These are phyloP conservation scores for Apotomis capreana DNA, from an alignment of 2,888 invertebrate species.

Conservation along the genomic window DNA sequence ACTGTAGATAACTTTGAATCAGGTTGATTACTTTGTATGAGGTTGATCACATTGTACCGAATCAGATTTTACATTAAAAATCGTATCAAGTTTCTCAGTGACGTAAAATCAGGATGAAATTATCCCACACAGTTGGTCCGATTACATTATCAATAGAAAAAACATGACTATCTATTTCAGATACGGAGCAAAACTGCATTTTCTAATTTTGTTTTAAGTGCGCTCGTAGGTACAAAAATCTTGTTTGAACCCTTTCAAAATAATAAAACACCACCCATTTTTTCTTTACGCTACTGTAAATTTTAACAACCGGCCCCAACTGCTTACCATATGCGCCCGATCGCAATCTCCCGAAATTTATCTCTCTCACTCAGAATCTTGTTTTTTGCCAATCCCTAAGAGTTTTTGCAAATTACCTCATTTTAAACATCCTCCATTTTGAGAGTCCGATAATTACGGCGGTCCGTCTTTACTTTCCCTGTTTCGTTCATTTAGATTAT, in stretches of 20 bases:
- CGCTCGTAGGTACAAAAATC: neutral
- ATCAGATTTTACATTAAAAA: too few species aligned
- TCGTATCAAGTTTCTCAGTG: too few species aligned
- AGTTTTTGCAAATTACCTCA: slow-evolving; percentile 56
- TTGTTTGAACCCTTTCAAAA: slow-evolving; percentile 26
- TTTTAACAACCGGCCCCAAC: slow-evolving; percentile 63
- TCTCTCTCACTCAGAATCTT: slow-evolving; percentile 53
- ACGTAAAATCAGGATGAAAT: too few species aligned
- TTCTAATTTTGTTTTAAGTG: too few species aligned
- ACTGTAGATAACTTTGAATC: too few species aligned
- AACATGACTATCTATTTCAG: too few species aligned
- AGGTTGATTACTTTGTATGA: too few species aligned
- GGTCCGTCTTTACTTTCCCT: slow-evolving; percentile 49
- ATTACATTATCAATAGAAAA: too few species aligned
- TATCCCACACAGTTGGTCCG: too few species aligned
- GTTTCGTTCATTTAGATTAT: slow-evolving; percentile 52
- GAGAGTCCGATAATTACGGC: slow-evolving; percentile 55
- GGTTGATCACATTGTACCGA: too few species aligned
- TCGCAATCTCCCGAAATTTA: slow-evolving; percentile 67
- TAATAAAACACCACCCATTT: slow-evolving; percentile 46
- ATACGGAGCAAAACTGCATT: too few species aligned
- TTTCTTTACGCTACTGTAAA: slow-evolving; percentile 53
- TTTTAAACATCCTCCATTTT: slow-evolving; percentile 51
- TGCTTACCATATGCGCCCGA: slow-evolving; percentile 69
- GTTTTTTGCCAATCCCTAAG: slow-evolving; percentile 53